Evolutionary conservation across 2,888 invertebrate species (phyloP).

Genomic region (Sipha maydis): DNA sequence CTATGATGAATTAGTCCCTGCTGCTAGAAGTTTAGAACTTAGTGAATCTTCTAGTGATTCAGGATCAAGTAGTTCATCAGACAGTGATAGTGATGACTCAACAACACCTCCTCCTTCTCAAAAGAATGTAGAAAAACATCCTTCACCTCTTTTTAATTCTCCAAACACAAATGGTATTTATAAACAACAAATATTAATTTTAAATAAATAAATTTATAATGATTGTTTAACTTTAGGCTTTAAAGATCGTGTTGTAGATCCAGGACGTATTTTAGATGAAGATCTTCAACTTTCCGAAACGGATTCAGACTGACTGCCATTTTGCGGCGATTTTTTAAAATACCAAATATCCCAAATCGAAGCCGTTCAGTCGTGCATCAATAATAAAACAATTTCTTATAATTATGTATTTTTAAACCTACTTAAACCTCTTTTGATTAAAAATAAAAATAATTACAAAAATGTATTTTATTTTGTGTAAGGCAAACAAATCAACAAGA

Average conservation of each 20-base stretch:
- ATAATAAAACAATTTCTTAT: slow-evolving; percentile 47
- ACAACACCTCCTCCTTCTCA: slow-evolving; percentile 60
- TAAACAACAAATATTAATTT: not conserved
- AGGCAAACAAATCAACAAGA: slow-evolving; percentile 59
- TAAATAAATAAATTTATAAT: not conserved
- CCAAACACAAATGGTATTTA: slow-evolving; percentile 51
- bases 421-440: slow-evolving; percentile 62
- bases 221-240: slow-evolving; percentile 42
- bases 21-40: slow-evolving; percentile 61
- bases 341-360: slow-evolving; percentile 56
- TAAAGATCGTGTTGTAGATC: slow-evolving; percentile 67
- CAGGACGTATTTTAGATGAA: slow-evolving; percentile 79
- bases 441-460: slow-evolving; percentile 63
- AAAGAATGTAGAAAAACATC: slow-evolving; percentile 43
- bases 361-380: slow-evolving; percentile 52
- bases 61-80: slow-evolving; percentile 68
- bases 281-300: slow-evolving; percentile 89
- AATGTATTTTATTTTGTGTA: slow-evolving; percentile 58
- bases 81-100: slow-evolving; percentile 69
- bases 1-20: slow-evolving; percentile 58
- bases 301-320: slow-evolving; percentile 75
- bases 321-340: slow-evolving; percentile 31
- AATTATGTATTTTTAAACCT: slow-evolving; percentile 60
- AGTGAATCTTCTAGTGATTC: slow-evolving; percentile 68
- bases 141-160: slow-evolving; percentile 54